These are phyloP conservation scores for Philereme vetulata DNA, from an alignment of 2,888 invertebrate species.

Conservation along the genomic window DNA sequence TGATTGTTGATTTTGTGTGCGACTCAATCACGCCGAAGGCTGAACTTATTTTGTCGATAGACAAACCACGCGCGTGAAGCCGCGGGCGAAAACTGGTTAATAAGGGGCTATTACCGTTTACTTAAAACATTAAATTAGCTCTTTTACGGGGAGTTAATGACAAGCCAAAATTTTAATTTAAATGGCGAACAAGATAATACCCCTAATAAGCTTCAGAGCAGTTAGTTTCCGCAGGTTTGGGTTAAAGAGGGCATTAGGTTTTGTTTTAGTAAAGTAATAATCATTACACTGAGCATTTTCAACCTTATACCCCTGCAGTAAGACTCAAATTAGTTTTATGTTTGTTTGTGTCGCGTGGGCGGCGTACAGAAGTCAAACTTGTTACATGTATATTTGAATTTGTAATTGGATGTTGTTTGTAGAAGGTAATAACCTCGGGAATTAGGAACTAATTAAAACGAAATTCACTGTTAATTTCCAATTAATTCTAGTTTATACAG, in stretches of 20 bases:
- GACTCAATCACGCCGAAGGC: too few species aligned
- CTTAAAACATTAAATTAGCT: too few species aligned
- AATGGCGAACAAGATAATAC: too few species aligned
- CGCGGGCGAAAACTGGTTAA: too few species aligned
- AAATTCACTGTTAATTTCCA: slow-evolving; percentile 12
- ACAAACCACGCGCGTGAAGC: too few species aligned
- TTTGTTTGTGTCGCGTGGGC: slow-evolving; percentile 8
- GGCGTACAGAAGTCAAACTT: slow-evolving; percentile 20
- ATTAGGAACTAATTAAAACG: slow-evolving; percentile 17
- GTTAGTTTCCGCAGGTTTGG: slow-evolving; percentile 14
- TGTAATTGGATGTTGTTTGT: slow-evolving; percentile 23
- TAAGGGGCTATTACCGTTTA: too few species aligned
- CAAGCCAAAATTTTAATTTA: too few species aligned
- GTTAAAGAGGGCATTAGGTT: slow-evolving; percentile 8
- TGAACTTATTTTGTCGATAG: too few species aligned
- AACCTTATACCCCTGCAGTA: background rate
- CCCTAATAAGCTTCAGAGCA: slow-evolving; percentile 1
- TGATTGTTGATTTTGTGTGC: too few species aligned
- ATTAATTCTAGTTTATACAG: background rate
- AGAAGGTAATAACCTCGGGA: slow-evolving; percentile 11
- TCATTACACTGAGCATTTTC: background rate
- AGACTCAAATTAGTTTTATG: background rate
- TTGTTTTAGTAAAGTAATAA: background rate
- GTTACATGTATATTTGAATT: slow-evolving; percentile 12
- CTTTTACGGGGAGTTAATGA: too few species aligned